phyloP scores from a whole-genome alignment of 2,113 vertebrate genomes.

The Gallinago media region DNA sequence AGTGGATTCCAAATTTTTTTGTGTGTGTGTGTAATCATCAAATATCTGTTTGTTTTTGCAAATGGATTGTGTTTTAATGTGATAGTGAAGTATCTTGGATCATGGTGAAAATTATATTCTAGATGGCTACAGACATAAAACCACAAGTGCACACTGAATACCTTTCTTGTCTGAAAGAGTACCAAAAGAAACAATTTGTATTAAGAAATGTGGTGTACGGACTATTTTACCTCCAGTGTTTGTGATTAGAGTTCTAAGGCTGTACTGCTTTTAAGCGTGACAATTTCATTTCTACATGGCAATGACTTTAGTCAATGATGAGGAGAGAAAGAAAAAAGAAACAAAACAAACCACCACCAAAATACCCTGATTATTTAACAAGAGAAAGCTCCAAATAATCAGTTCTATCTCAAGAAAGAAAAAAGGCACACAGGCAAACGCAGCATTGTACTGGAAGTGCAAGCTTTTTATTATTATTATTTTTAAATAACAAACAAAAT shows the following conservation, averaged over 20 bases:
- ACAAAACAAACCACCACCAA: neutral
- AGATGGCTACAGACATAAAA: neutral
- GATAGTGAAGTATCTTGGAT: neutral
- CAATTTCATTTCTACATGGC: slow-evolving; percentile 74
- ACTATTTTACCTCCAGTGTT: slow-evolving; percentile 42
- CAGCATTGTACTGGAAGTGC: slow-evolving; percentile 19
- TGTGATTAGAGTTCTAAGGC: slow-evolving; percentile 70
- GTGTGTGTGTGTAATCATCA: neutral
- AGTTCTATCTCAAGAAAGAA: slow-evolving; percentile 36
- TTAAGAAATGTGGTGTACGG: neutral
- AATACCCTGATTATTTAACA: slow-evolving; percentile 71
- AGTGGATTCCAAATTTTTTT: neutral
- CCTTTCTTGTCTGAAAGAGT: neutral
- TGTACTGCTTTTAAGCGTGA: slow-evolving; percentile 69
- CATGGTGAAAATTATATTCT: neutral
- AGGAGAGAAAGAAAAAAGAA: neutral
- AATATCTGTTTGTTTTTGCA: neutral
- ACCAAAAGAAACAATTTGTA: neutral
- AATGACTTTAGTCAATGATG: slow-evolving; percentile 43
- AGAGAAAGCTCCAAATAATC: slow-evolving; percentile 60
- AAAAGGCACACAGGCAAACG: neutral
- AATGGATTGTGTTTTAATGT: neutral
- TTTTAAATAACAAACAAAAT: slow-evolving; percentile 83
- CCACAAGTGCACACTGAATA: neutral
- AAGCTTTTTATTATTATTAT: slow-evolving; percentile 61